A percentile compares a stretch with the other conserved stretches of the same genome.
phyloP scores from a whole-genome alignment of 2,888 invertebrate species.

The Drosophila rellima region DNA sequence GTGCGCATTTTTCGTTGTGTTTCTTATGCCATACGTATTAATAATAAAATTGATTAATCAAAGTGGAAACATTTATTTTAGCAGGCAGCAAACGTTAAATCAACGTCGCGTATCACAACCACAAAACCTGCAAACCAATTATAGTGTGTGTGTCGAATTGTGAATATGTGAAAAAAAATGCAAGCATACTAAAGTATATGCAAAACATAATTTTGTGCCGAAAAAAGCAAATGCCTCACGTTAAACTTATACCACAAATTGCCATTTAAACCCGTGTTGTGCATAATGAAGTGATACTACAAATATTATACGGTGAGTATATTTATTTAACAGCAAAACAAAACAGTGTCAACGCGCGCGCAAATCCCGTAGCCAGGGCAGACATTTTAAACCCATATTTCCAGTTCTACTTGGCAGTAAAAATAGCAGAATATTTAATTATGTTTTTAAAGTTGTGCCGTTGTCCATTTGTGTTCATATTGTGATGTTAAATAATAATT shows the following conservation, averaged over 20 bases:
- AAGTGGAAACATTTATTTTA: conserved; percentile 66
- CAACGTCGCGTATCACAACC: conserved; percentile 39
- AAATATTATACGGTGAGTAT: conserved; percentile 60
- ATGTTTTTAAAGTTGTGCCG: neutral
- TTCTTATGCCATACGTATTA: conserved; percentile 75
- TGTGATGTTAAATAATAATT: conserved; percentile 41
- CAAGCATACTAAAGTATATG: conserved; percentile 30
- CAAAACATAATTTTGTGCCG: conserved; percentile 41
- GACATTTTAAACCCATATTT: neutral
- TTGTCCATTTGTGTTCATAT: neutral
- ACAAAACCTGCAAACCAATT: conserved; percentile 34
- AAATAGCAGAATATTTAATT: neutral
- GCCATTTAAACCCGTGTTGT: conserved; percentile 51
- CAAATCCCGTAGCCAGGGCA: conserved; percentile 26
- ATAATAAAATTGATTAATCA: conserved; percentile 81
- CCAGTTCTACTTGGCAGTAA: neutral
- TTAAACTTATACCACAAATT: conserved; percentile 30
- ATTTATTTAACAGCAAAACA: conserved; percentile 15
- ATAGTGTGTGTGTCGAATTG: conserved; percentile 25
- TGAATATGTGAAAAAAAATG: conserved; percentile 51
- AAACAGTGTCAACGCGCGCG: conserved; percentile 61
- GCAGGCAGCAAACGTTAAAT: conserved; percentile 65
- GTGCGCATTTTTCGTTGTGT: conserved; percentile 60
- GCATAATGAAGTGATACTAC: conserved; percentile 58
- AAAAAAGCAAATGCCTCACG: conserved; percentile 22